Percentiles rank a stretch among this genome's conserved stretches.
These are phyloP conservation scores for Aquatica leii DNA, from an alignment of 2,888 invertebrate species.

Conservation along the genomic window DNA sequence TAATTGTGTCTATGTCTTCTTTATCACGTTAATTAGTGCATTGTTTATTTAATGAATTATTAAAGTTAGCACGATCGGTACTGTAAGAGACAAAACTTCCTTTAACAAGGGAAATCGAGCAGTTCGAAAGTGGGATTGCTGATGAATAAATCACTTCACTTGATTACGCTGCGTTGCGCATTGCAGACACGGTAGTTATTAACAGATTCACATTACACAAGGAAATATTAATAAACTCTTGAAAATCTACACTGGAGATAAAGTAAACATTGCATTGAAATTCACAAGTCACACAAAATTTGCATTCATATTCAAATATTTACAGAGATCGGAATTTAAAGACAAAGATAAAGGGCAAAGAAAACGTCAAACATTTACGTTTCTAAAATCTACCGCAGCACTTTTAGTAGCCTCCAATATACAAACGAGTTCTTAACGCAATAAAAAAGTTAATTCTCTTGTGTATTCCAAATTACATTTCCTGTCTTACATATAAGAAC, in stretches of 20 bases:
- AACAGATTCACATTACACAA: slow-evolving; percentile 33
- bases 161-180: slow-evolving; percentile 47
- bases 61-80: no score
- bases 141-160: slow-evolving; percentile 49
- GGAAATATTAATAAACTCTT: slow-evolving; percentile 37
- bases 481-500: slow-evolving; percentile 54
- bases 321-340: slow-evolving; percentile 38
- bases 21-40: no score
- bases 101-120: slow-evolving; percentile 49
- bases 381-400: slow-evolving; percentile 22
- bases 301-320: slow-evolving; percentile 38
- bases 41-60: no score
- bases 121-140: slow-evolving; percentile 47
- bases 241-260: slow-evolving; percentile 24
- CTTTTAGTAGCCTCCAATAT: slow-evolving; percentile 30
- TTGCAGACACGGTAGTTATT: slow-evolving; percentile 38
- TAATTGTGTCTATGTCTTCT: no score
- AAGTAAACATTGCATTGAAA: slow-evolving; percentile 35
- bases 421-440: slow-evolving; percentile 33
- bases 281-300: slow-evolving; percentile 38
- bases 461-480: slow-evolving; percentile 53
- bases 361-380: slow-evolving; percentile 37
- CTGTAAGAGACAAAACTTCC: slow-evolving; percentile 31
- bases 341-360: slow-evolving; percentile 32
- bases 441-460: slow-evolving; percentile 40